These are phyloP conservation scores for Crossoptilon crossoptilon DNA, from an alignment of 2,797 vertebrate species.

Conservation along the genomic window DNA sequence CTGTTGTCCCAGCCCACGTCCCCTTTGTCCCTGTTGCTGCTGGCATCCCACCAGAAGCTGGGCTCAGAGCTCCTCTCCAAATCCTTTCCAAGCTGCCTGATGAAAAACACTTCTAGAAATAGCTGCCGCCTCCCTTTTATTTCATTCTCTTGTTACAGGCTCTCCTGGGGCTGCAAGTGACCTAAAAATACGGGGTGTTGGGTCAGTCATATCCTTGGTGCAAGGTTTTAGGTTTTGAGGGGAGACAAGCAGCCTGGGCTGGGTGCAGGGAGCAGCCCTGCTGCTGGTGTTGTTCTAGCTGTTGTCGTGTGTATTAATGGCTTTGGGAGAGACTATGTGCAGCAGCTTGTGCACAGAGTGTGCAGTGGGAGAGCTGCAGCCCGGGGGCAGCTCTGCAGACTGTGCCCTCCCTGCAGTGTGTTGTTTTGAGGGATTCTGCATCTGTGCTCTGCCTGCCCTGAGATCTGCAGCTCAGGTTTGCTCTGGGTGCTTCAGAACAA, in stretches of 20 bases:
- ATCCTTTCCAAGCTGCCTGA: constrained; percentile 29
- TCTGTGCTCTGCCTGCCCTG: background rate
- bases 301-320: background rate
- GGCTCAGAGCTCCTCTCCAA: background rate
- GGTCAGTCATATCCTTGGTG: background rate
- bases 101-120: constrained; percentile 57
- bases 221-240: background rate
- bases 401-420: background rate
- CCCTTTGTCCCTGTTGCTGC: background rate
- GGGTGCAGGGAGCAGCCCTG: background rate
- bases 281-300: background rate
- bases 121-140: constrained; percentile 33
- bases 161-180: background rate
- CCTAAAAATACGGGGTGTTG: constrained; percentile 53
- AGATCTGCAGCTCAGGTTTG: background rate
- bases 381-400: background rate
- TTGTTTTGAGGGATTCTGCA: background rate
- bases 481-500: background rate
- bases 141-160: constrained; percentile 34
- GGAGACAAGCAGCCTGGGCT: background rate
- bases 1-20: background rate
- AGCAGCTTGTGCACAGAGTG: background rate
- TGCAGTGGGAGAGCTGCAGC: background rate
- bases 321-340: background rate
- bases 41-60: background rate